Evolutionary conservation across 2,113 vertebrate genomes (phyloP).

Genomic region (Canis aureus): DNA sequence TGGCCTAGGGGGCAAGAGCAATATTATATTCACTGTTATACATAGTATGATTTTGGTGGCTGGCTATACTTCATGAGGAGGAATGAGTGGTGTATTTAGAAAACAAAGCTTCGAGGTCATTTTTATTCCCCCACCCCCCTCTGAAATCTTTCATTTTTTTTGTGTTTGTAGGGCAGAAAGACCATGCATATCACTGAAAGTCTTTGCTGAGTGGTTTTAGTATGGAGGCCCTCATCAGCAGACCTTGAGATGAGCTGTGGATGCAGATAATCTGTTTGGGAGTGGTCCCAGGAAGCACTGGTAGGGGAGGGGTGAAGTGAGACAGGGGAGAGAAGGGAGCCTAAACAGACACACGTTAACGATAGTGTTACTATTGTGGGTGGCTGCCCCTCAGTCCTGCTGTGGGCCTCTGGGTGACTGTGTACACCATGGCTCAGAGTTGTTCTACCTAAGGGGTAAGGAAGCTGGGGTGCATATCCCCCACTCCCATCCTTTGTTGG

Average conservation of each 20-base stretch:
- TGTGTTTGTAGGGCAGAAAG: background rate
- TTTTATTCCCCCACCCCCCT: constrained; percentile 9
- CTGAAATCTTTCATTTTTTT: background rate
- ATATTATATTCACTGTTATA: background rate
- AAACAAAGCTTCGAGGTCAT: constrained; percentile 18
- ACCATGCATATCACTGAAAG: background rate
- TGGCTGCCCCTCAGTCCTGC: background rate
- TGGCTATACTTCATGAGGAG: background rate
- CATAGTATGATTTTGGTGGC: background rate
- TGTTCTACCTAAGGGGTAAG: background rate
- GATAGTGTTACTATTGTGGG: background rate
- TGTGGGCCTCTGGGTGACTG: background rate
- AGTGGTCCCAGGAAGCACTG: background rate
- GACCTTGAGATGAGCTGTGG: background rate
- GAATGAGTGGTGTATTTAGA: background rate
- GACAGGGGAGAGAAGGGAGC: background rate
- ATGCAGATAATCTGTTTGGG: background rate
- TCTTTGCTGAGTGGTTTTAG: background rate
- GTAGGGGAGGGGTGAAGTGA: background rate
- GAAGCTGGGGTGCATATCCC: background rate
- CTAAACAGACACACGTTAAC: background rate
- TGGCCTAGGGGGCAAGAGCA: background rate
- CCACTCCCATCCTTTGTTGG: background rate
- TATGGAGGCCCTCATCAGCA: background rate
- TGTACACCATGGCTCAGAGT: background rate